These are phyloP conservation scores for Scaptomyza pallida DNA, from an alignment of 1,140 invertebrate genomes.

Conservation along the genomic window DNA sequence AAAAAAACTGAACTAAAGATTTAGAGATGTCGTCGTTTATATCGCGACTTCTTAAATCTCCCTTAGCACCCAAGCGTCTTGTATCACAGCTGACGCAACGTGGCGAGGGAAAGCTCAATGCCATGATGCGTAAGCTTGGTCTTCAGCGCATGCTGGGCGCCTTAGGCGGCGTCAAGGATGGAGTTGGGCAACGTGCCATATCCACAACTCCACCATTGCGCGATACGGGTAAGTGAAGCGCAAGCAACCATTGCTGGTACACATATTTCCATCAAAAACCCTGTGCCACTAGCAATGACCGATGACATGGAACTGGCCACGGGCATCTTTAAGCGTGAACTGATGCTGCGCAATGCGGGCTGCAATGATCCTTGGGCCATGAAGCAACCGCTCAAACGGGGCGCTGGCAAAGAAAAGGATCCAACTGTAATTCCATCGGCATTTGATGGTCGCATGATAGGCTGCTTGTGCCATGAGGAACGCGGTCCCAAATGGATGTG, in stretches of 20 bases:
- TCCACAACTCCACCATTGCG: constrained; percentile 47
- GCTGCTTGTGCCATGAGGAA: constrained; percentile 96
- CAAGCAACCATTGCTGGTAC: no score
- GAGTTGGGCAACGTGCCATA: constrained; percentile 42
- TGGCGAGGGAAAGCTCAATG: constrained; percentile 50
- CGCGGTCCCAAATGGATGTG: constrained; percentile 95
- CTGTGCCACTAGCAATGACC: constrained; percentile 85
- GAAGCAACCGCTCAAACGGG: constrained; percentile 88
- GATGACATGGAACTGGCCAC: constrained; percentile 96
- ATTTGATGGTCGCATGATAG: constrained; percentile 94
- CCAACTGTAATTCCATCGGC: constrained; percentile 95
- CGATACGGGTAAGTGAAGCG: constrained; percentile 54
- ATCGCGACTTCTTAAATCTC: constrained; percentile 47
- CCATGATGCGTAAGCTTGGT: constrained; percentile 47
- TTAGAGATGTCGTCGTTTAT: constrained; percentile 60
- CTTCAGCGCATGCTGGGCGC: constrained; percentile 21
- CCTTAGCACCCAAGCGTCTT: constrained; percentile 56
- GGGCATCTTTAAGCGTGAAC: constrained; percentile 94
- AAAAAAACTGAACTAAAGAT: no score
- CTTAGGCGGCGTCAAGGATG: constrained; percentile 11
- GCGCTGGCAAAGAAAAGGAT: constrained; percentile 90
- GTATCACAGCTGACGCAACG: constrained; percentile 60
- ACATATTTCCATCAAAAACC: neutral
- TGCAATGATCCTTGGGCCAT: constrained; percentile 95
- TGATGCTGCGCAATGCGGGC: constrained; percentile 91